Base-by-base conservation (phyloP, 2,888 invertebrate species). In the Amblyjoppa fuscipennis region DNA sequence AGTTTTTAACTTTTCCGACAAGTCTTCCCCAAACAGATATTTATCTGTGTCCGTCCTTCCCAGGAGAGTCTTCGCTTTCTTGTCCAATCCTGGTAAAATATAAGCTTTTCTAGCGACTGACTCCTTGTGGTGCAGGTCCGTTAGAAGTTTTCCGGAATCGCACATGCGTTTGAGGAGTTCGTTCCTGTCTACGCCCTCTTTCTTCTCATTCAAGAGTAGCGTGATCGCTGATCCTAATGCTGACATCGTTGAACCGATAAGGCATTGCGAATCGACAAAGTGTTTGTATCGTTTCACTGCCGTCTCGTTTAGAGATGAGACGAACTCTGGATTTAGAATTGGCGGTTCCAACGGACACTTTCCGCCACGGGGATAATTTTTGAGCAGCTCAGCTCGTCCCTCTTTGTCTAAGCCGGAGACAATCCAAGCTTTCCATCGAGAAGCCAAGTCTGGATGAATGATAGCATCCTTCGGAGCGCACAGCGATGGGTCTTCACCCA, bases 221-320 rank as follows among this genome's bases (percentile, higher is more conserved):
- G 85, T 80, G 28, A 83, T 83, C 2, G 69, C 87, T 56, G 81
- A 6, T 68, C 83, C 81, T 41, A 79, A 69, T 0, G 83, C 73
- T 9, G 86, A 66, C 77, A 83, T 41, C 6, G 85, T 85, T 20
- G 85, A 85, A 34, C 85, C 83, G 6, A 83, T 61, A 7, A 81
- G 5, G 38, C 56, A 70, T 59, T 86, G 86, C 5, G 56, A 69
- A n/a, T 78, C 61, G 1, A 84, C 11, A 45, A 86, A 86, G 66
- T 86, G 81, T 11, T 73, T 79, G 51, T 87, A 80, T 3, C 80
- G 73, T 31, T 84, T 86, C 11, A 84, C 3, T n/a, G 83, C 13
- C 9, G 49, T 53, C 6, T 87, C 82, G 38, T 61, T 80, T 45
- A 84, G 49, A 16, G 82, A 79, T 0, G 73, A n/a, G 3, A 51